Percentiles rank a stretch among this genome's conserved stretches.
These are phyloP conservation scores for Daubentonia madagascariensis DNA, from an alignment of 2,113 vertebrate genomes.

Conservation along the genomic window DNA sequence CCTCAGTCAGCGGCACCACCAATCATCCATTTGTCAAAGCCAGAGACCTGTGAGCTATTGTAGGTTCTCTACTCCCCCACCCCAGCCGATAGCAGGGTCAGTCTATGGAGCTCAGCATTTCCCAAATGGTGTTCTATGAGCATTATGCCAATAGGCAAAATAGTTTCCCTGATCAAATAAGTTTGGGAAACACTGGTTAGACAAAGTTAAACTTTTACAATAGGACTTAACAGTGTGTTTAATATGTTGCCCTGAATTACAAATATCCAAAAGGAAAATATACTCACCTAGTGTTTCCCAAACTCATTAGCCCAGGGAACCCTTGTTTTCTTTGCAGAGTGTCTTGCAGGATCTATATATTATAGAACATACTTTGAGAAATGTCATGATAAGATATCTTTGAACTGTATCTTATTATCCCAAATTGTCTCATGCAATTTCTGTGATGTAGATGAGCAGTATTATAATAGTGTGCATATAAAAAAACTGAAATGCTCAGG, in stretches of 20 bases:
- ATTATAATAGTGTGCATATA: neutral
- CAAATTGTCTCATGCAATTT: neutral
- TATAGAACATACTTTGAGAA: neutral
- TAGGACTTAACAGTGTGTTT: neutral
- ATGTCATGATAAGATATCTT: neutral
- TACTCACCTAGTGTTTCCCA: neutral
- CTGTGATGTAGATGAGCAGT: neutral
- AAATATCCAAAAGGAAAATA: conserved; percentile 28
- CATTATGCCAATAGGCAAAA: neutral
- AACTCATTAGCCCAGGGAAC: neutral
- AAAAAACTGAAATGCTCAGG: neutral
- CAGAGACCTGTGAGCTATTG: neutral
- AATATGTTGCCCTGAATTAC: neutral
- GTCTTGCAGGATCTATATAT: neutral
- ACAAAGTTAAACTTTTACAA: neutral
- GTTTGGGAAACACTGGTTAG: neutral
- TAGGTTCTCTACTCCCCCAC: neutral
- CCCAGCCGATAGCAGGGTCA: neutral
- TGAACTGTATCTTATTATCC: neutral
- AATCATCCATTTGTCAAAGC: neutral
- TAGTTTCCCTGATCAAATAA: neutral
- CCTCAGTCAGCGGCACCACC: neutral
- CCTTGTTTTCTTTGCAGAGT: neutral
- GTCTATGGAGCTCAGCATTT: neutral
- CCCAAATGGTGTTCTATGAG: neutral